A percentile compares a stretch with the other conserved stretches of the same genome.
Evolutionary conservation across 2,113 vertebrate species (phyloP).

Genomic region (Piprites chloris): DNA sequence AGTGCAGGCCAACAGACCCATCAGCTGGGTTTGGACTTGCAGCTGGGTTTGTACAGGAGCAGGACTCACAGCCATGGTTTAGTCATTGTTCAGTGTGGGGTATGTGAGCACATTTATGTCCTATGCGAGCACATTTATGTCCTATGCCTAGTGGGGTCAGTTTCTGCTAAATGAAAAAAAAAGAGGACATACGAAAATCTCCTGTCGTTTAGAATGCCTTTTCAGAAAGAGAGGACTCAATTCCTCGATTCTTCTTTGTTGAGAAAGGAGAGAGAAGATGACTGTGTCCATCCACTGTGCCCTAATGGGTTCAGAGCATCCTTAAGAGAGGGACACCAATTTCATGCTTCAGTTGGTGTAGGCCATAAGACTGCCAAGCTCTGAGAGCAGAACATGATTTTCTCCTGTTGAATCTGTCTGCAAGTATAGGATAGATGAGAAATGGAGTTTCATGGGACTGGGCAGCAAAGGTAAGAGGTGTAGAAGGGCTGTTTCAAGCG

Average conservation of each 20-base stretch:
- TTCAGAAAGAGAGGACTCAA: background rate
- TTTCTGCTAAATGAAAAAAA: background rate
- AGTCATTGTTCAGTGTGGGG: accelerated
- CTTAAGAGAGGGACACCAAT: background rate
- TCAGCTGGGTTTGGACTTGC: background rate
- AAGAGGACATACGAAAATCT: background rate
- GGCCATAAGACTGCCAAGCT: background rate
- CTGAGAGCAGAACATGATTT: accelerated
- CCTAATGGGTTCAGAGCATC: background rate
- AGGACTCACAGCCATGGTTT: background rate
- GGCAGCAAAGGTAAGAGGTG: background rate
- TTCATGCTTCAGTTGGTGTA: background rate
- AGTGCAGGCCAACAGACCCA: background rate
- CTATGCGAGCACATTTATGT: background rate
- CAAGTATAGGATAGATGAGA: background rate
- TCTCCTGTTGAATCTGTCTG: background rate
- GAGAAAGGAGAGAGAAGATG: background rate
- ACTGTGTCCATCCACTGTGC: background rate
- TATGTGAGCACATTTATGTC: accelerated
- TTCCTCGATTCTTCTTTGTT: background rate
- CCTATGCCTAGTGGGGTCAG: background rate
- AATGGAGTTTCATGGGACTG: background rate
- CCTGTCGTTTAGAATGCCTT: background rate
- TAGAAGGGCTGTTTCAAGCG: background rate
- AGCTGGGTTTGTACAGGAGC: background rate